These are phyloP conservation scores for Synergus gifuensis DNA, from an alignment of 2,888 invertebrate species.

Conservation along the genomic window DNA sequence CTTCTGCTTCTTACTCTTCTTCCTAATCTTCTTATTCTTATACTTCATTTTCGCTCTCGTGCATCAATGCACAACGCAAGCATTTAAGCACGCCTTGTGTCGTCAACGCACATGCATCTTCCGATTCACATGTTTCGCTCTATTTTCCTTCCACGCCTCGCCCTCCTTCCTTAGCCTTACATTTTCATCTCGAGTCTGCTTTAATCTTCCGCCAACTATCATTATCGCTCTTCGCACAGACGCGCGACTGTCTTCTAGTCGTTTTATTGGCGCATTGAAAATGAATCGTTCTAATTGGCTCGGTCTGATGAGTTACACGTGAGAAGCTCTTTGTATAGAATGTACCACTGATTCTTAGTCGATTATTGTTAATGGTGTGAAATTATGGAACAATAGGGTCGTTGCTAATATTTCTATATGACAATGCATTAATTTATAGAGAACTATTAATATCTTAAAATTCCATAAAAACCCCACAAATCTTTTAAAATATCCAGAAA, in stretches of 20 bases:
- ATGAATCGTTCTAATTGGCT: conserved; percentile 2
- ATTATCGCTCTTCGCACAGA: conserved; percentile 37
- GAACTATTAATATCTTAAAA: too few relatives aligned
- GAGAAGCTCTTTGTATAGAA: not conserved
- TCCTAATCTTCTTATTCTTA: not conserved
- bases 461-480: too few relatives aligned
- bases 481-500: too few relatives aligned
- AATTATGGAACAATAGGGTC: too few relatives aligned
- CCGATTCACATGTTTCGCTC: conserved; percentile 62
- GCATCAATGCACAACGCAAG: conserved; percentile 50
- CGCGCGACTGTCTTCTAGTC: not conserved
- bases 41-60: conserved; percentile 6
- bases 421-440: too few relatives aligned
- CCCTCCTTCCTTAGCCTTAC: conserved; percentile 53
- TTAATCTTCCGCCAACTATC: conserved; percentile 54
- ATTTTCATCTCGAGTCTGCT: conserved; percentile 56
- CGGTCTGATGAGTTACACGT: conserved; percentile 8
- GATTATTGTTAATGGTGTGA: not conserved
- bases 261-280: not conserved
- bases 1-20: conserved; percentile 56
- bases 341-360: not conserved
- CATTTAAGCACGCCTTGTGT: conserved; percentile 60
- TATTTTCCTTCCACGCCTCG: conserved; percentile 53
- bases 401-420: too few relatives aligned
- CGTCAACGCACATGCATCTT: conserved; percentile 58